Percentiles rank a stretch among this genome's conserved stretches.
Evolutionary conservation across 2,888 invertebrate genomes (phyloP).

Genomic region (Lamellibrachia columna): DNA sequence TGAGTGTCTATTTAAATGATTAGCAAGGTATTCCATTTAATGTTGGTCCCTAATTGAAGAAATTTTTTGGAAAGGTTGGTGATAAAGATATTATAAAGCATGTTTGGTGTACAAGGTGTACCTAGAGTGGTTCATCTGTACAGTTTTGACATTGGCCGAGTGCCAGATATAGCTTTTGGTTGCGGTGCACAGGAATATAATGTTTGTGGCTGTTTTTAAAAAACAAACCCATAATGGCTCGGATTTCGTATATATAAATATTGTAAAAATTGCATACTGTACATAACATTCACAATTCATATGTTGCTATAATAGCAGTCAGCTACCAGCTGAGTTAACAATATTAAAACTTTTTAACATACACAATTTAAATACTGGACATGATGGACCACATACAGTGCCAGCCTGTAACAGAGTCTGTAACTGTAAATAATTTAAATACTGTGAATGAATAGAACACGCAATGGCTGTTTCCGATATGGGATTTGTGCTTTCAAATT

Average conservation of each 20-base stretch:
- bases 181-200: neutral
- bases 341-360: neutral
- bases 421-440: neutral
- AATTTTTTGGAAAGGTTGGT: neutral
- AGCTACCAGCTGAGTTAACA: neutral
- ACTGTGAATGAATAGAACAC: neutral
- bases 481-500: neutral
- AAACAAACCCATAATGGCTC: neutral
- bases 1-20: neutral
- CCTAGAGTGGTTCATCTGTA: neutral
- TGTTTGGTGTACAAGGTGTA: neutral
- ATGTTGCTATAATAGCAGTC: neutral
- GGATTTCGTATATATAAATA: neutral
- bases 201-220: neutral
- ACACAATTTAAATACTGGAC: neutral
- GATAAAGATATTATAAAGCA: neutral
- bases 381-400: neutral
- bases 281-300: neutral
- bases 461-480: neutral
- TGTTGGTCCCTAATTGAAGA: neutral
- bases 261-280: neutral
- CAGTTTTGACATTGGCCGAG: neutral
- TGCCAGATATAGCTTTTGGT: neutral
- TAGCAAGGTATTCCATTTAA: neutral
- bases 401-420: neutral